These are phyloP conservation scores for Plectrocnemia conspersa DNA, from an alignment of 1,140 invertebrate species.

Conservation along the genomic window DNA sequence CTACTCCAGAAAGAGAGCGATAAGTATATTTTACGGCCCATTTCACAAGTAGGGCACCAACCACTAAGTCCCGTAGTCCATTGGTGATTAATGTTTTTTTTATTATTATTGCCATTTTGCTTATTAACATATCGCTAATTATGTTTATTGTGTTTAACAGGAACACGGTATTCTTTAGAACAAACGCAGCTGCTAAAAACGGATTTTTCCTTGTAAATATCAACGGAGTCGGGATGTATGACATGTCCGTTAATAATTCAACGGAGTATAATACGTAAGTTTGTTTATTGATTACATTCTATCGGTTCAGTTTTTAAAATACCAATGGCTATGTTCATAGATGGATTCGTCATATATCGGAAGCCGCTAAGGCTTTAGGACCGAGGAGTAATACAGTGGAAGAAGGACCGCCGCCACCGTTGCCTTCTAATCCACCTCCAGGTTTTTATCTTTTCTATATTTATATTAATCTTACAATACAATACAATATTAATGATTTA, in stretches of 20 bases:
- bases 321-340: conserved; percentile 11
- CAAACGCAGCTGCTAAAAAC: conserved; percentile 47
- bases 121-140: not conserved
- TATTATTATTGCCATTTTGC: conserved; percentile 33
- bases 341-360: conserved; percentile 25
- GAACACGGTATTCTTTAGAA: conserved; percentile 47
- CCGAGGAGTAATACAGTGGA: conserved; percentile 16
- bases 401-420: conserved; percentile 23
- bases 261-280: conserved; percentile 47
- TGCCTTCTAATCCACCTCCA: conserved; percentile 20
- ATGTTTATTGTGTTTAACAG: conserved; percentile 31
- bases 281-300: not conserved
- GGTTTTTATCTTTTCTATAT: conserved; percentile 13
- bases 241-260: conserved; percentile 43
- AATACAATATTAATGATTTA: not conserved
- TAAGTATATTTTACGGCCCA: conserved; percentile 45
- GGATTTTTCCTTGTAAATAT: conserved; percentile 51
- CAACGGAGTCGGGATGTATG: conserved; percentile 49
- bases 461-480: not conserved
- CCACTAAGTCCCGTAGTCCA: conserved; percentile 45
- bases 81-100: conserved; percentile 27
- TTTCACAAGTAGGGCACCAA: conserved; percentile 41
- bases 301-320: conserved; percentile 3
- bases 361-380: conserved; percentile 27
- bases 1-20: conserved; percentile 47